A percentile compares a stretch with the other conserved stretches of the same genome.
phyloP scores from a whole-genome alignment of 2,888 invertebrate genomes.

The Nysson spinosus region DNA sequence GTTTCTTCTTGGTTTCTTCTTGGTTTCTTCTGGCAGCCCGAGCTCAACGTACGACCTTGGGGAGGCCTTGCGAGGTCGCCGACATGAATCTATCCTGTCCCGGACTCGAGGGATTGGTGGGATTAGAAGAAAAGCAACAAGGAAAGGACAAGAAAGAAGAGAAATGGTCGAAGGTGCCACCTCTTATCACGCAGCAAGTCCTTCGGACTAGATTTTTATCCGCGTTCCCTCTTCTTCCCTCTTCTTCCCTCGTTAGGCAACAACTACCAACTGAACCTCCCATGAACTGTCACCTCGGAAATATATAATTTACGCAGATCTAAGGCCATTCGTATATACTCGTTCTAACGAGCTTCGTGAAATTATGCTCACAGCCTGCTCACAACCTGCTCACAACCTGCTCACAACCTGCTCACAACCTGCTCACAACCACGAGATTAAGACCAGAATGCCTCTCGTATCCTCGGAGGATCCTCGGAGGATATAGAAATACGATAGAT shows the following conservation, averaged over 20 bases:
- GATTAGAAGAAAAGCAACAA: constrained; percentile 45
- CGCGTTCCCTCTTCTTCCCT: constrained; percentile 12
- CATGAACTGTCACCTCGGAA: constrained; percentile 11
- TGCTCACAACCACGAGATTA: too few relatives aligned
- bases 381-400: too few relatives aligned
- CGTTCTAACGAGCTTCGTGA: constrained; percentile 40
- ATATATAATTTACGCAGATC: constrained; percentile 36
- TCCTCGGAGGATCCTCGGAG: neutral
- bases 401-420: too few relatives aligned
- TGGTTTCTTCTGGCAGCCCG: constrained; percentile 62
- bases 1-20: too few relatives aligned
- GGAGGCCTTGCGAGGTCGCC: constrained; percentile 76
- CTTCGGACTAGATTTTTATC: constrained; percentile 35
- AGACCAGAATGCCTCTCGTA: too few relatives aligned
- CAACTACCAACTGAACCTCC: constrained; percentile 16
- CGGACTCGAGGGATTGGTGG: constrained; percentile 42
- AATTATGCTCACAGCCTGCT: constrained; percentile 29
- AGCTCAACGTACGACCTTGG: constrained; percentile 77
- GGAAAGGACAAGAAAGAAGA: constrained; percentile 21
- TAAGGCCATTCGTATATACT: constrained; percentile 3
- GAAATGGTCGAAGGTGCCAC: constrained; percentile 22
- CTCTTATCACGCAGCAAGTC: constrained; percentile 45
- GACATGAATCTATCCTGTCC: constrained; percentile 71
- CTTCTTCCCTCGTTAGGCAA: constrained; percentile 8
- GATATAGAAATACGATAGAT: too few relatives aligned